phyloP scores from a whole-genome alignment of 92 coral and sea anemone species.

The Umimayanthus kanabou region DNA sequence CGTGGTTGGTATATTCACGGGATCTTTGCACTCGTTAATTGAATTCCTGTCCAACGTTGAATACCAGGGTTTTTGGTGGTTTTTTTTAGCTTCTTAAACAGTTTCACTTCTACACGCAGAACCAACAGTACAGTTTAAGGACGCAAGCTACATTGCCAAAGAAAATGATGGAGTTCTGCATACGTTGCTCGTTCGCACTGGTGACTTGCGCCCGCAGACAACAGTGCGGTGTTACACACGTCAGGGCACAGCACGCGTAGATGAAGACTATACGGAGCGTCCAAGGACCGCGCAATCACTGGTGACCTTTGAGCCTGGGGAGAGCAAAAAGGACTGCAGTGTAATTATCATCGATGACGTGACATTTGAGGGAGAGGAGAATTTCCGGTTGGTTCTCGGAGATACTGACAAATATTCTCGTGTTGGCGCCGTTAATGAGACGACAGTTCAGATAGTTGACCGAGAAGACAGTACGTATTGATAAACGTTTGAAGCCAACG shows the following conservation, averaged over 20 bases:
- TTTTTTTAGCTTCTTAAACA: background rate
- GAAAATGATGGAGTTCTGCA: slow-evolving; percentile 65
- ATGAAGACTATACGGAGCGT: slow-evolving; percentile 79
- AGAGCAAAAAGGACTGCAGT: slow-evolving; percentile 71
- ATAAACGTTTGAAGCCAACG: background rate
- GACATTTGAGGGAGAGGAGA: slow-evolving; percentile 70
- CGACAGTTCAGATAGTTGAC: slow-evolving; percentile 71
- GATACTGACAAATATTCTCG: slow-evolving; percentile 50
- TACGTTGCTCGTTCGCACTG: slow-evolving; percentile 78
- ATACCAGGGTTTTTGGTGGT: background rate
- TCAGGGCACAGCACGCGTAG: slow-evolving; percentile 78
- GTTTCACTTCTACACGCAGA: slow-evolving; percentile 46
- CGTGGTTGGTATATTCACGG: too few species aligned
- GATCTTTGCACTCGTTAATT: too few species aligned
- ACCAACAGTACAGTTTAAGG: slow-evolving; percentile 80
- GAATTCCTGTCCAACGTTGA: too few species aligned
- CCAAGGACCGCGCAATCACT: slow-evolving; percentile 69
- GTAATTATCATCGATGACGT: slow-evolving; percentile 74
- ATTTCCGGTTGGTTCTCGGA: slow-evolving; percentile 72
- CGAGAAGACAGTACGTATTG: slow-evolving; percentile 76
- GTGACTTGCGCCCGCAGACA: slow-evolving; percentile 75
- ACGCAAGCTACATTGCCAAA: slow-evolving; percentile 46
- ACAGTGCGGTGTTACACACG: slow-evolving; percentile 90
- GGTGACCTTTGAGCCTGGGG: slow-evolving; percentile 78
- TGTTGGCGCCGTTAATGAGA: slow-evolving; percentile 72